Evolutionary conservation across 1,140 invertebrate genomes (phyloP).

Genomic region (Telenomus remus): DNA sequence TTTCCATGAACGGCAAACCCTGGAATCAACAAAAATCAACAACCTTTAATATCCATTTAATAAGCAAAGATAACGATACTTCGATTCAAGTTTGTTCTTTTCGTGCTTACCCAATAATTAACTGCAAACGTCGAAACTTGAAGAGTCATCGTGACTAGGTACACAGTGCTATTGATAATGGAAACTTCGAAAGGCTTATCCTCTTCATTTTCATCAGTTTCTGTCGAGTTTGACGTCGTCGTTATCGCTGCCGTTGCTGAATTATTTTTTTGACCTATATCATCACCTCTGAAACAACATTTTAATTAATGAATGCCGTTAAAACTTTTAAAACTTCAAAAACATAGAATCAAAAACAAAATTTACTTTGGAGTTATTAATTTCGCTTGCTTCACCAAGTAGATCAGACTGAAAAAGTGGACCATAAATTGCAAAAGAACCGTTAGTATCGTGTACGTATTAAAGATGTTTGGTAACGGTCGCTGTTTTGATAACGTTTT

Average conservation of each 20-base stretch:
- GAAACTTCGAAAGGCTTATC: constrained; percentile 94
- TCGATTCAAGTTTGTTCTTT: not conserved
- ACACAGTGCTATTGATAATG: constrained; percentile 97
- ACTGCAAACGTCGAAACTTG: constrained; percentile 99
- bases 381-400: constrained; percentile 88
- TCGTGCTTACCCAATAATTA: constrained; percentile 91
- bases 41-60: too few species aligned
- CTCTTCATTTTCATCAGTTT: constrained; percentile 83
- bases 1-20: constrained; percentile 99
- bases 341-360: too few species aligned
- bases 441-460: constrained; percentile 96
- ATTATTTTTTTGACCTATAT: constrained; percentile 6
- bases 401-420: constrained; percentile 94
- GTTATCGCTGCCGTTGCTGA: constrained; percentile 21
- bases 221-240: not conserved
- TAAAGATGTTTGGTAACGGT: constrained; percentile 99
- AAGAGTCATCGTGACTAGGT: constrained; percentile 97
- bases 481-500: constrained; percentile 94
- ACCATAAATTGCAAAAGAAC: constrained; percentile 96
- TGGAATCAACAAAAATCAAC: constrained; percentile 70
- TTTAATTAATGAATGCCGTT: not conserved
- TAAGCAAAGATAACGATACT: too few species aligned
- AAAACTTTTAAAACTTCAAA: not conserved
- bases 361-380: constrained; percentile 81
- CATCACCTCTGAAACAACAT: constrained; percentile 12